Evolutionary conservation across 2,113 vertebrate species (phyloP).

Genomic region (Ascaphus truei): DNA sequence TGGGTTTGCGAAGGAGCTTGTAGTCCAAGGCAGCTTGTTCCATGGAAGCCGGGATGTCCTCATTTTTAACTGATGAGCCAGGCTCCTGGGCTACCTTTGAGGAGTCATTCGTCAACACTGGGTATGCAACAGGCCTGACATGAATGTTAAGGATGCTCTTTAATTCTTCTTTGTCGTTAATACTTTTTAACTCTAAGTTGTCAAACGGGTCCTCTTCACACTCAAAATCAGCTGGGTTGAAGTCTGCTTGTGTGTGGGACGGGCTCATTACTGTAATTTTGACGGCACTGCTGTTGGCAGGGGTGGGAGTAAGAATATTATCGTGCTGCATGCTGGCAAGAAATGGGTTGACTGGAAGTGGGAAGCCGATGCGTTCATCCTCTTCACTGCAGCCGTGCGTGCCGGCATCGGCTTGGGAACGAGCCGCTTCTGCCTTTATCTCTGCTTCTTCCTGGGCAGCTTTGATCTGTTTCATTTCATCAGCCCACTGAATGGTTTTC

Average conservation of each 20-base stretch:
- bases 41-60: constrained; percentile 62
- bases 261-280: constrained; percentile 75
- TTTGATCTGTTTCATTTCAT: constrained; percentile 77
- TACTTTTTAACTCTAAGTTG: constrained; percentile 93
- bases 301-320: constrained; percentile 88
- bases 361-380: constrained; percentile 51
- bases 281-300: constrained; percentile 68
- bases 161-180: constrained; percentile 91
- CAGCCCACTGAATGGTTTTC: constrained; percentile 79
- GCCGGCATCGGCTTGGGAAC: constrained; percentile 42
- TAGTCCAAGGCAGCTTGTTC: constrained; percentile 63
- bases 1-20: constrained; percentile 84
- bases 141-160: constrained; percentile 86
- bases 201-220: constrained; percentile 95
- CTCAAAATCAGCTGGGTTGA: constrained; percentile 95
- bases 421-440: constrained; percentile 50
- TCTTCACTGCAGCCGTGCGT: constrained; percentile 50
- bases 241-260: constrained; percentile 65
- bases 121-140: constrained; percentile 56
- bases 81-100: constrained; percentile 52
- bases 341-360: constrained; percentile 84
- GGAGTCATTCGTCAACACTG: constrained; percentile 60
- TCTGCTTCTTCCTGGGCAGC: constrained; percentile 68
- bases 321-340: constrained; percentile 86
- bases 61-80: constrained; percentile 50